These are phyloP conservation scores for Buceros bicornis DNA, from an alignment of 2,797 vertebrate species.

Conservation along the genomic window DNA sequence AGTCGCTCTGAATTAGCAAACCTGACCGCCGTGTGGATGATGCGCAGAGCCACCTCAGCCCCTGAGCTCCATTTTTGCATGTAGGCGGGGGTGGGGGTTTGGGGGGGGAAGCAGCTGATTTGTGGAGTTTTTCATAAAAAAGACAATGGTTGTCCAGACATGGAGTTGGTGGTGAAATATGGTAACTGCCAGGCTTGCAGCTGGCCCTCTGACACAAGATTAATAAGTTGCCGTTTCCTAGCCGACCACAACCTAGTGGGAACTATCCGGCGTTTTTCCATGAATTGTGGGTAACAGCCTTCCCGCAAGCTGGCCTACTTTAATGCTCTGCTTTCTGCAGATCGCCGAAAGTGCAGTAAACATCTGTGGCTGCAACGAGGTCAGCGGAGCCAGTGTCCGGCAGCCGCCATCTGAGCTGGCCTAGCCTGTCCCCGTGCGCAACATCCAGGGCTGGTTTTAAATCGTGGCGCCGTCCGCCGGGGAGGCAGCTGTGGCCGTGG, in stretches of 20 bases:
- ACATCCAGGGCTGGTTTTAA: constrained; percentile 36
- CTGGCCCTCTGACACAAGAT: constrained; percentile 99
- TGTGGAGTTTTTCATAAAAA: constrained; percentile 82
- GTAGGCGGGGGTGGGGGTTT: not conserved
- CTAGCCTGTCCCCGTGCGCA: constrained; percentile 46
- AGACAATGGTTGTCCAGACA: constrained; percentile 87
- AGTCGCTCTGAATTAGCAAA: constrained; percentile 91
- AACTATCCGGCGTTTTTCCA: constrained; percentile 92
- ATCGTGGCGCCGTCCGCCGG: not conserved
- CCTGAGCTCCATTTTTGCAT: constrained; percentile 58
- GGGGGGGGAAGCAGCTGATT: constrained; percentile 82
- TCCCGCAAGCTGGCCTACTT: constrained; percentile 96
- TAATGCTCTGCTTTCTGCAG: constrained; percentile 88
- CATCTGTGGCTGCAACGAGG: constrained; percentile 94
- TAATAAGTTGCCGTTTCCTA: constrained; percentile 99
- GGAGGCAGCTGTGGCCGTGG: constrained; percentile 23
- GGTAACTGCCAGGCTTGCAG: constrained; percentile 93
- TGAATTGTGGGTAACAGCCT: constrained; percentile 97
- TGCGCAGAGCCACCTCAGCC: constrained; percentile 72
- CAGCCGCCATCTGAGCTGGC: constrained; percentile 79
- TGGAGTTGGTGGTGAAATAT: constrained; percentile 90
- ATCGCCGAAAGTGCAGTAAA: constrained; percentile 87
- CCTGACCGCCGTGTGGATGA: constrained; percentile 78
- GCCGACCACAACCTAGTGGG: constrained; percentile 99
- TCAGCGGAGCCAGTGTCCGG: constrained; percentile 85